phyloP scores from a whole-genome alignment of 2,113 vertebrate species.

The Crypturellus undulatus region DNA sequence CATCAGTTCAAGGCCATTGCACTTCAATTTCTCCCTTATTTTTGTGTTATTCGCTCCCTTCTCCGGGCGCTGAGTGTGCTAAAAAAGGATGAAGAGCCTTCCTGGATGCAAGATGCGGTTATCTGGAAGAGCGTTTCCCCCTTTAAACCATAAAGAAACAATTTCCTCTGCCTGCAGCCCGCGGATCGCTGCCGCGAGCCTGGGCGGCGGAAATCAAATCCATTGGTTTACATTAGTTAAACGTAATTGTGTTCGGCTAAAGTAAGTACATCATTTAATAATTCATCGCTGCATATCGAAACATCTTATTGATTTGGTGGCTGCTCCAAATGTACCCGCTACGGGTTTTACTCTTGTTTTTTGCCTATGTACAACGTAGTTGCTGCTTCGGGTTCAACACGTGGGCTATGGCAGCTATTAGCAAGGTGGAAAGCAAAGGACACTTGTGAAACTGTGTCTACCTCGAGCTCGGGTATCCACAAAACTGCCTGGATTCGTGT shows the following conservation, averaged over 20 bases:
- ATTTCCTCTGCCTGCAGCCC: not conserved
- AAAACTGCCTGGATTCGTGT: not conserved
- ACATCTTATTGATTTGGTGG: not conserved
- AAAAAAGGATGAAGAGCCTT: not conserved
- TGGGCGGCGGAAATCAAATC: not conserved
- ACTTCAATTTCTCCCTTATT: slow-evolving; percentile 40
- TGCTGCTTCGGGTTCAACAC: not conserved
- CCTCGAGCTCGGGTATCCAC: not conserved
- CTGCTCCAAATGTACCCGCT: not conserved
- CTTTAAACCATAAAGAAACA: slow-evolving; percentile 27
- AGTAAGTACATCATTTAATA: not conserved
- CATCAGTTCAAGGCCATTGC: slow-evolving; percentile 13
- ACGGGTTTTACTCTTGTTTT: not conserved
- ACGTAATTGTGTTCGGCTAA: not conserved
- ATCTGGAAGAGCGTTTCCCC: not conserved
- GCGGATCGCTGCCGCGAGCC: not conserved
- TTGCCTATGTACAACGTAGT: accelerated
- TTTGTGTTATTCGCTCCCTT: slow-evolving; percentile 14
- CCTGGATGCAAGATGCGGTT: not conserved
- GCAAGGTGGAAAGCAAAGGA: not conserved
- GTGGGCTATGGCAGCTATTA: not conserved
- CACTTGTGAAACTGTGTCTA: not conserved
- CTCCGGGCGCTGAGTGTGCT: not conserved
- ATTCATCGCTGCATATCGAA: not conserved
- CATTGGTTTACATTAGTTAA: not conserved